These are phyloP conservation scores for Cromileptes altivelis DNA, from an alignment of 2,113 vertebrate species.

Conservation along the genomic window DNA sequence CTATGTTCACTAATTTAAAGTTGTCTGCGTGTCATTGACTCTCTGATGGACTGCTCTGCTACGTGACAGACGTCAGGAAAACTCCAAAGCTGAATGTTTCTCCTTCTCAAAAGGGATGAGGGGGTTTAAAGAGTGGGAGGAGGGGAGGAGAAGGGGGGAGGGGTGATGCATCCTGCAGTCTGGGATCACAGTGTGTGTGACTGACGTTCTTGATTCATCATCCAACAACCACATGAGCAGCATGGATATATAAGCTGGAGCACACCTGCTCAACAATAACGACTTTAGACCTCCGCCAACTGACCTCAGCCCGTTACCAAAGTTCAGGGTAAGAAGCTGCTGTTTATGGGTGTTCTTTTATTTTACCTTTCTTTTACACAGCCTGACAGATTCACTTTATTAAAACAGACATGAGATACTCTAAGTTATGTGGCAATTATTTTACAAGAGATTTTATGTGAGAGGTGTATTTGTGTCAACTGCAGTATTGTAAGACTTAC, in stretches of 20 bases:
- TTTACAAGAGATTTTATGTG: too few relatives aligned
- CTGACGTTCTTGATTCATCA: conserved; percentile 80
- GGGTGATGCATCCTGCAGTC: conserved; percentile 61
- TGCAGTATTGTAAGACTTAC: too few relatives aligned
- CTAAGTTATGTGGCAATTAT: not conserved
- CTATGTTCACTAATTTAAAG: conserved; percentile 77
- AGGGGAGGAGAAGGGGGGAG: conserved; percentile 22
- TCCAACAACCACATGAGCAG: conserved; percentile 51
- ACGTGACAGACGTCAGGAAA: conserved; percentile 79
- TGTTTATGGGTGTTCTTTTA: not conserved
- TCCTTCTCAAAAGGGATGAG: conserved; percentile 47
- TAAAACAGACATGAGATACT: not conserved
- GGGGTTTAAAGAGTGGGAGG: conserved; percentile 55
- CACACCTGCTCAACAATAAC: conserved; percentile 63
- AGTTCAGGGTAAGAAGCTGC: conserved; percentile 74
- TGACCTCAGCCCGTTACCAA: conserved; percentile 72
- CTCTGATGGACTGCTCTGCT: conserved; percentile 82
- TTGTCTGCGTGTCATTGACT: conserved; percentile 71
- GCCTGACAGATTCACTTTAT: not conserved
- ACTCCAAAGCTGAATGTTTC: conserved; percentile 48
- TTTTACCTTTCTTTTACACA: not conserved
- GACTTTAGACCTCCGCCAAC: conserved; percentile 60
- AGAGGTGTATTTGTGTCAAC: too few relatives aligned
- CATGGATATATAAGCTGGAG: conserved; percentile 72
- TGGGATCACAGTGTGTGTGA: conserved; percentile 59